These are phyloP conservation scores for Tyrophagus putrescentiae DNA, from an alignment of 1,140 invertebrate genomes.

Conservation along the genomic window DNA sequence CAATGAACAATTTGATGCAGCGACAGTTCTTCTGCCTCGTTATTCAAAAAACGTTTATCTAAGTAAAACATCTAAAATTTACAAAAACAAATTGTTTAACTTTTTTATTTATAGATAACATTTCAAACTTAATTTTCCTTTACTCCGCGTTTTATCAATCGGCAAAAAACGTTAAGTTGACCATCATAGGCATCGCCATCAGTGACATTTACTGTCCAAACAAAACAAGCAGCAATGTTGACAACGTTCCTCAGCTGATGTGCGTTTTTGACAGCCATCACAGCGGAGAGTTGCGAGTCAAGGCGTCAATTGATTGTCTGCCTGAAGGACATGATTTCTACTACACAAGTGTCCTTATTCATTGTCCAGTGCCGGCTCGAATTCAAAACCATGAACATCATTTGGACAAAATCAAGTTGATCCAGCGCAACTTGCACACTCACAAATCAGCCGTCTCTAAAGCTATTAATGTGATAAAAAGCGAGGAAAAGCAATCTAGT, in stretches of 20 bases:
- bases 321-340: not conserved
- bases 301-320: constrained; percentile 4
- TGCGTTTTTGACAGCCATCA: not conserved
- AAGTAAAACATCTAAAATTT: not conserved
- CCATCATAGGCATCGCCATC: constrained; percentile 2
- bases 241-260: not conserved
- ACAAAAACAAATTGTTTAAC: not conserved
- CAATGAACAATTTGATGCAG: no score
- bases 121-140: not conserved
- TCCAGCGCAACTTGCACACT: no score
- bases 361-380: not conserved
- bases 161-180: not conserved
- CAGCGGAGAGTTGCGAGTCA: not conserved
- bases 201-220: not conserved
- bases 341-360: not conserved
- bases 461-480: no score
- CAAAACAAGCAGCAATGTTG: not conserved
- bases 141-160: not conserved
- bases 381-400: no score
- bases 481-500: no score
- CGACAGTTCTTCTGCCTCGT: not conserved
- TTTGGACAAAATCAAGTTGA: no score
- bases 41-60: not conserved
- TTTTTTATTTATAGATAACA: not conserved
- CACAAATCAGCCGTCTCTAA: no score